phyloP scores from a whole-genome alignment of 2,797 vertebrate genomes.

The Limnodromus scolopaceus region DNA sequence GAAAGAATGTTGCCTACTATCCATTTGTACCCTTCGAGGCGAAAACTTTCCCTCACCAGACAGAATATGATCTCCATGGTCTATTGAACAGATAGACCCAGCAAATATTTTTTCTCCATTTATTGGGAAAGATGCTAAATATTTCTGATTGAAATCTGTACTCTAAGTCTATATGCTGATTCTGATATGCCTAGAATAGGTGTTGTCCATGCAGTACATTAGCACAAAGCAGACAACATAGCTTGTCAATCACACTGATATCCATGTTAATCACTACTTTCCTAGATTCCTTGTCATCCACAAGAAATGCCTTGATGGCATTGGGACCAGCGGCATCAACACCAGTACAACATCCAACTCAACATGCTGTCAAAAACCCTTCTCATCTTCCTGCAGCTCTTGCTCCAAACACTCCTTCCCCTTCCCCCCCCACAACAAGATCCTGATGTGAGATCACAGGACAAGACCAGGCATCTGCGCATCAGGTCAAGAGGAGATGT shows the following conservation, averaged over 20 bases:
- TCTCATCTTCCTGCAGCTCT: conserved; percentile 66
- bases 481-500: conserved; percentile 63
- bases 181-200: conserved; percentile 44
- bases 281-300: conserved; percentile 73
- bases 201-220: conserved; percentile 27
- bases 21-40: neutral
- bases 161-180: neutral
- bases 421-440: conserved; percentile 39
- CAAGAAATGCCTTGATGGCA: conserved; percentile 72
- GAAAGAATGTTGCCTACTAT: neutral
- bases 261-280: conserved; percentile 71
- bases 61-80: neutral
- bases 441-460: conserved; percentile 57
- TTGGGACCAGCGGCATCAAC: conserved; percentile 64
- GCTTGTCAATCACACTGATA: conserved; percentile 69
- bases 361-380: conserved; percentile 65
- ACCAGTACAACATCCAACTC: conserved; percentile 62
- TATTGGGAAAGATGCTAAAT: conserved; percentile 8
- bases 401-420: conserved; percentile 60
- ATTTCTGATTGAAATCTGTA: conserved; percentile 18
- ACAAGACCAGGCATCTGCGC: conserved; percentile 53
- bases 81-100: neutral
- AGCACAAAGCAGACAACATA: conserved; percentile 28
- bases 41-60: neutral
- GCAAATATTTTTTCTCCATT: conserved; percentile 19